phyloP scores from a whole-genome alignment of 2,888 invertebrate genomes.

The Tetragonisca angustula region DNA sequence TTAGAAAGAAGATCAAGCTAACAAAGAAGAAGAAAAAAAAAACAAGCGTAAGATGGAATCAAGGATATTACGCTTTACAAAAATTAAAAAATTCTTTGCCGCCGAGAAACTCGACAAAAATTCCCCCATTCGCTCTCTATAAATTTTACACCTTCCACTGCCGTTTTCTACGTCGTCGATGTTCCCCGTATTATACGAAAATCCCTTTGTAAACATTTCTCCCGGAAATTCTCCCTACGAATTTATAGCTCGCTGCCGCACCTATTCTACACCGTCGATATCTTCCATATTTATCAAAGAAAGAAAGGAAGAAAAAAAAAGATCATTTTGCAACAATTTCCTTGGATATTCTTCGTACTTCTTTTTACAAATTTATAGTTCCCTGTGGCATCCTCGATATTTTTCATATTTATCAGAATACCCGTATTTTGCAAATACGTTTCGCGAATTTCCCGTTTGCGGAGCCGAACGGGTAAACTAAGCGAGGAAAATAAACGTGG shows the following conservation, averaged over 20 bases:
- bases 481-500: background rate
- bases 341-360: background rate
- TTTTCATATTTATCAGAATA: slow-evolving; percentile 6
- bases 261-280: background rate
- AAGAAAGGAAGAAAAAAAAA: too few relatives aligned
- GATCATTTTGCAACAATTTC: too few relatives aligned
- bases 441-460: background rate
- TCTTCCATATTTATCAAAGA: background rate
- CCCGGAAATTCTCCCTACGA: background rate
- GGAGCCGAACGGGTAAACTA: background rate
- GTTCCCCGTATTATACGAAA: background rate
- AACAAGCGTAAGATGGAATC: background rate
- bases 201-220: background rate
- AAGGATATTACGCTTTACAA: background rate
- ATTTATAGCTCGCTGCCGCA: background rate
- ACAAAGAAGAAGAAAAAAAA: too few relatives aligned
- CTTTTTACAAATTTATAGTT: background rate
- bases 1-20: background rate
- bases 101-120: too few relatives aligned
- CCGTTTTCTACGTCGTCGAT: background rate
- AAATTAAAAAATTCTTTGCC: background rate
- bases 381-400: background rate
- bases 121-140: background rate
- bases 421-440: background rate
- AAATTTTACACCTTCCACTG: background rate